phyloP scores from a whole-genome alignment of 2,888 invertebrate genomes.

The Scotopteryx bipunctaria region DNA sequence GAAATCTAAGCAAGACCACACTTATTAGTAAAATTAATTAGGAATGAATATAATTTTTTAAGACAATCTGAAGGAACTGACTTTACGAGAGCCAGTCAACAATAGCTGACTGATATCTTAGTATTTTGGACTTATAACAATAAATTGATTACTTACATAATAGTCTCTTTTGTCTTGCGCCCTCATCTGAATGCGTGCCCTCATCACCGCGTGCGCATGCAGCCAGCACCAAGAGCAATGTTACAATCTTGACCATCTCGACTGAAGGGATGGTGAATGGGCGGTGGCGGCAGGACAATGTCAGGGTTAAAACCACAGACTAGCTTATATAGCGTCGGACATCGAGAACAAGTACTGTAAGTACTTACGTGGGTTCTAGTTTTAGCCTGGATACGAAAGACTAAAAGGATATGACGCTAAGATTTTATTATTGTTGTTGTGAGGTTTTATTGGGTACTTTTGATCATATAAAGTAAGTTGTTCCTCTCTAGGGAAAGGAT shows the following conservation, averaged over 20 bases:
- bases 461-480: slow-evolving; percentile 9
- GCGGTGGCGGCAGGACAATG: slow-evolving; percentile 66
- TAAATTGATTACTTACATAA: slow-evolving; percentile 57
- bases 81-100: too few species aligned
- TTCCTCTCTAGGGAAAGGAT: slow-evolving; percentile 11
- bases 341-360: slow-evolving; percentile 64
- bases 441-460: slow-evolving; percentile 19
- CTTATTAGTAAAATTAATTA: too few species aligned
- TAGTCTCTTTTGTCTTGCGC: slow-evolving; percentile 57
- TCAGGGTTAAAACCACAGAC: slow-evolving; percentile 70
- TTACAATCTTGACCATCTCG: slow-evolving; percentile 56
- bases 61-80: too few species aligned
- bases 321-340: slow-evolving; percentile 76
- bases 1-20: too few species aligned
- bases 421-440: slow-evolving; percentile 29
- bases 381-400: slow-evolving; percentile 68
- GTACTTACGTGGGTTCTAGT: slow-evolving; percentile 73
- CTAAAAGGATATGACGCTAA: slow-evolving; percentile 67
- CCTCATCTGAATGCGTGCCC: slow-evolving; percentile 28
- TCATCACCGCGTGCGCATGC: slow-evolving; percentile 38
- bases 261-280: slow-evolving; percentile 44
- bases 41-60: too few species aligned
- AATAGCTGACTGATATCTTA: too few species aligned
- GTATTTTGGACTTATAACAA: neutral
- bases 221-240: slow-evolving; percentile 45